A percentile compares a stretch with the other conserved stretches of the same genome.
Conservation (phyloP, 23 tunicate genomes). For the Halocynthia aurantium region DNA sequence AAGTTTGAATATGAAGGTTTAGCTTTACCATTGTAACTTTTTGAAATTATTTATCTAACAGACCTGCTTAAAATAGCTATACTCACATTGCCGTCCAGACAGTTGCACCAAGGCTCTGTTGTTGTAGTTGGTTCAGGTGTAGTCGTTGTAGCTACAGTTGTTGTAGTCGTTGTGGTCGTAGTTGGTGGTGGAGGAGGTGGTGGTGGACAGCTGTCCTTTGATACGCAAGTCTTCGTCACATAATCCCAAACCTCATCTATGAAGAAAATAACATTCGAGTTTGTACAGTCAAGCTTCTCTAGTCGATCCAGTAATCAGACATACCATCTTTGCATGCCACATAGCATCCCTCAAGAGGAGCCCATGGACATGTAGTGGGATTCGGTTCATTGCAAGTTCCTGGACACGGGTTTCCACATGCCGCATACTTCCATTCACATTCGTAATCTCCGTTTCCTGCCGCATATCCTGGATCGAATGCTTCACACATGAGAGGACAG, state of each 20-base stretch:
- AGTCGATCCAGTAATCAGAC: background rate
- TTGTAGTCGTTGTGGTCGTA: conserved; percentile 51
- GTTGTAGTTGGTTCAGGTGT: conserved; percentile 26
- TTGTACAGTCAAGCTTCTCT: background rate
- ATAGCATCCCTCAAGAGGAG: conserved; percentile 79
- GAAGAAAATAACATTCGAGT: too few relatives aligned
- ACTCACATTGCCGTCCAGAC: conserved; percentile 57
- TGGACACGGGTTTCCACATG: conserved; percentile 97
- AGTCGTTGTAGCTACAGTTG: conserved; percentile 12
- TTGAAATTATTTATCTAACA: too few relatives aligned
- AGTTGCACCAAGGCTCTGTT: conserved; percentile 40
- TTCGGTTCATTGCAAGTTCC: conserved; percentile 65
- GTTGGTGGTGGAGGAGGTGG: conserved; percentile 41
- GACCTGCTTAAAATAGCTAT: too few relatives aligned
- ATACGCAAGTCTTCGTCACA: conserved; percentile 44
- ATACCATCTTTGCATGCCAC: conserved; percentile 84
- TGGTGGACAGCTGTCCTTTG: conserved; percentile 44
- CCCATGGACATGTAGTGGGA: conserved; percentile 77
- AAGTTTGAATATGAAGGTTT: too few relatives aligned
- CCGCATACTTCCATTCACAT: conserved; percentile 79
- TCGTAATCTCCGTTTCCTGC: conserved; percentile 36
- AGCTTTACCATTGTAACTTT: too few relatives aligned
- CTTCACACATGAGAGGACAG: conserved; percentile 97
- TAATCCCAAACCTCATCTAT: conserved; percentile 90
- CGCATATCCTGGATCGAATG: conserved; percentile 85